Base-by-base conservation (phyloP, 1,140 invertebrate genomes). In the Pachyrhynchus sulphureomaculatus region DNA sequence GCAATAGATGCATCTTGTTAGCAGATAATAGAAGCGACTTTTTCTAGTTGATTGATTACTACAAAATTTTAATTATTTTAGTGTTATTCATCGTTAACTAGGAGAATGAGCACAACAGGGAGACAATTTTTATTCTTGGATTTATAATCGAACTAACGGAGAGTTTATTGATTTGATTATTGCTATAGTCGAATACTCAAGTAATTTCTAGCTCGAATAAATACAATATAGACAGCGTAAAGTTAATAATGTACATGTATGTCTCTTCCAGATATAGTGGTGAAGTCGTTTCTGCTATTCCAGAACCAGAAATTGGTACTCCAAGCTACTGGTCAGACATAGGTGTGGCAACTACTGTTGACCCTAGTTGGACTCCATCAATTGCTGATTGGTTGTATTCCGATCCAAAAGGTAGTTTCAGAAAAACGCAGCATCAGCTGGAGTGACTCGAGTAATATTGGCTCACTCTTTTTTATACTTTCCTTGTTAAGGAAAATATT, bases 351-450 rank as follows among this genome's bases (percentile, higher is more conserved):
- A 48, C 55, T 5, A 36, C 18, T 10, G 5, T 12, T 33, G n/a
- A 10, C 34, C 47, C 5, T n/a, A n/a, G n/a, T n/a, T n/a, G n/a
- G n/a, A n/a, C n/a, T n/a, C n/a, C n/a, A n/a, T n/a, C n/a, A n/a
- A 21, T 20, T 2, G 23, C 37, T 8, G 1, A 10, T 32, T 64
- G 62, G 62, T 33, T 64, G 26, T 26, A 13, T 47, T 48, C 44
- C 29, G 47, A 58, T 37, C 55, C 55, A 39, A 36, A 58, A n/a
- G 55, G 55, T 55, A 55, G 4, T 9, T 33, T 6, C 29, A 33
- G 5, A 33, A 12, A 33, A 6, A 12, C 12, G 5, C 12, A 33
- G 29, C 5, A 33, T 5, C 5, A 33, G 5, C 12, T 5, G 0
- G 20, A 36, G 12, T 49, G n/a, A 8, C 15, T 8, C 6, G 24